These are phyloP conservation scores for Pandemis heparana DNA, from an alignment of 2,888 invertebrate species.

Conservation along the genomic window DNA sequence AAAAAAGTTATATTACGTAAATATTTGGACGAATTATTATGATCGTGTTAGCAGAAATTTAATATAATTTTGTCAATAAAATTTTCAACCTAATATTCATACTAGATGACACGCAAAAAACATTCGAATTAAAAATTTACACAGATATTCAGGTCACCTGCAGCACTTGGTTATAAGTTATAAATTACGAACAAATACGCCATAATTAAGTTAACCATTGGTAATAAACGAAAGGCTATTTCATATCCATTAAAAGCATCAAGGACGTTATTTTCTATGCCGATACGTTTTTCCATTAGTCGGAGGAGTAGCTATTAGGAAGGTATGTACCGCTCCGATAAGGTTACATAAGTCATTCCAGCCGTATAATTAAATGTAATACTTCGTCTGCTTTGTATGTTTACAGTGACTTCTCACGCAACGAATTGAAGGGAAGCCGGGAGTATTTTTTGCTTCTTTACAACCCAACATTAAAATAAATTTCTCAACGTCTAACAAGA, in stretches of 20 bases:
- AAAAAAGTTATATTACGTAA: too few relatives aligned
- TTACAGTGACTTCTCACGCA: constrained; percentile 74
- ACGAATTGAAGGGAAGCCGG: constrained; percentile 53
- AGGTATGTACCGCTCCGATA: constrained; percentile 44
- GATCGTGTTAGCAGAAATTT: too few relatives aligned
- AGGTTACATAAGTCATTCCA: constrained; percentile 47
- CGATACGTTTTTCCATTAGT: constrained; percentile 55
- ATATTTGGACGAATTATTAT: too few relatives aligned
- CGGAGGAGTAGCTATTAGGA: constrained; percentile 46
- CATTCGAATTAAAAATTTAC: not conserved
- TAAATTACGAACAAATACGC: constrained; percentile 25
- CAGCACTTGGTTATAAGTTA: not conserved
- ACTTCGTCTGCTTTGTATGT: constrained; percentile 65
- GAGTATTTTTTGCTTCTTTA: constrained; percentile 38
- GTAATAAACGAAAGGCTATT: constrained; percentile 53
- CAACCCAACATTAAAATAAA: constrained; percentile 34
- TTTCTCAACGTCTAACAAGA: constrained; percentile 25
- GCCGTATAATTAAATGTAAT: constrained; percentile 78
- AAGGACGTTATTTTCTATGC: constrained; percentile 57
- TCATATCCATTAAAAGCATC: constrained; percentile 55
- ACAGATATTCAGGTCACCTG: not conserved
- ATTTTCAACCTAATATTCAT: too few relatives aligned
- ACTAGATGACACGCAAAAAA: too few relatives aligned
- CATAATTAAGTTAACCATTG: constrained; percentile 44
- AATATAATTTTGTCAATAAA: too few relatives aligned